These are phyloP conservation scores for Nyctereutes procyonoides DNA, from an alignment of 2,113 vertebrate genomes.

Conservation along the genomic window DNA sequence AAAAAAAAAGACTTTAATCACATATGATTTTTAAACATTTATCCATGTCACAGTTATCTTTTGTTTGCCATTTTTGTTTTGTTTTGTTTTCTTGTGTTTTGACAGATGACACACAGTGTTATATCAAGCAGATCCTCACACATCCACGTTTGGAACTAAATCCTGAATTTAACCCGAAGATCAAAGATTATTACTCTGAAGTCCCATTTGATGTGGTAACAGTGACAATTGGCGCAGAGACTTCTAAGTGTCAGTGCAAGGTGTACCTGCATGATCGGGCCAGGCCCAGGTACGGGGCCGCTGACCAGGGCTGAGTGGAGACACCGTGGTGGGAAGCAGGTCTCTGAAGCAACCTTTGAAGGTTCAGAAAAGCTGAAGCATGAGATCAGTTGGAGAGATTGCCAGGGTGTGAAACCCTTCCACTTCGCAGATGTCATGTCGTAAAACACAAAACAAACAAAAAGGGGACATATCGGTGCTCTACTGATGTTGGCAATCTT, in stretches of 20 bases:
- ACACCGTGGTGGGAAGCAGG: not conserved
- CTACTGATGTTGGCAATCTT: not conserved
- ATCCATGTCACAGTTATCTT: constrained; percentile 63
- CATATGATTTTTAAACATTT: constrained; percentile 67
- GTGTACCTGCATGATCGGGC: constrained; percentile 91
- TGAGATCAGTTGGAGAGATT: not conserved
- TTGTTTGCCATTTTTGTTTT: constrained; percentile 76
- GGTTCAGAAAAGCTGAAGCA: not conserved
- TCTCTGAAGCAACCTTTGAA: not conserved
- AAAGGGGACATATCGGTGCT: not conserved
- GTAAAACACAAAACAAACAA: not conserved
- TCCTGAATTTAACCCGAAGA: constrained; percentile 91
- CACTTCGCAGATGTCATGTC: not conserved
- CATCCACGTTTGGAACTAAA: constrained; percentile 91
- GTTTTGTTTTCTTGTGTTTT: constrained; percentile 74
- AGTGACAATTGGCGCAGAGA: constrained; percentile 90
- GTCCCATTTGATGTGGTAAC: constrained; percentile 94
- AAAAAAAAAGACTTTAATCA: constrained; percentile 26
- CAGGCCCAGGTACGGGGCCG: constrained; percentile 90
- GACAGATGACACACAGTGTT: constrained; percentile 91
- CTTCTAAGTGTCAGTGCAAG: constrained; percentile 87
- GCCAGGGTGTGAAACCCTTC: not conserved
- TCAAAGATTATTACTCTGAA: constrained; percentile 93
- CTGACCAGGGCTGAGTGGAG: not conserved
- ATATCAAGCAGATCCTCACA: constrained; percentile 93